Evolutionary conservation across 2,888 invertebrate species (phyloP), one percentile per base, ranked within the genome.

Genomic region (Drosophila nr. fundita): DNA sequence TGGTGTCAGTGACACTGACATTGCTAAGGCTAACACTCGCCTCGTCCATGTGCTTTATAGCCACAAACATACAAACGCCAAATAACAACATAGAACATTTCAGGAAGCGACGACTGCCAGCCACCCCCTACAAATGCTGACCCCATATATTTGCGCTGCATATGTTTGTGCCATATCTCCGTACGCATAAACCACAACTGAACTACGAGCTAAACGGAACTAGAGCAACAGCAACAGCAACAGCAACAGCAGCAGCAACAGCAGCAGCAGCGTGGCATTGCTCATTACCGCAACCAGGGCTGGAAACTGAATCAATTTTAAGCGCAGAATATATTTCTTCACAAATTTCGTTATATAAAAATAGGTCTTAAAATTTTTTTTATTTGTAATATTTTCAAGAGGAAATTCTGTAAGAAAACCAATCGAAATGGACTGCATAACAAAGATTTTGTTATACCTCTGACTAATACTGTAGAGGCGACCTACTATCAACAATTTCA

Each of bases 1-100:
- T 79, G 69, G 72, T 84, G 82, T 69, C 89, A 89, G 72, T 83
- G 78, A 68, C 78, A 73, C 38, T 68, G 71, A 63, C 74, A 78
- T 75, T 72, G 52, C 80, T 66, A 82, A 70, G 70, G 83, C 89
- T 64, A 83, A 68, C 71, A 86, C 65, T 87, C 66, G 87, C 71
- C 82, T 77, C 87, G 75, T 79, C 82, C 85, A 82, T 85, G 89
- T 87, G 89, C 87, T 85, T 85, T 87, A 85, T 84, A 78, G 85
- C 85, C 72, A 72, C 75, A 64, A 72, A 40, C 85, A 69, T 61
- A 74, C 62, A 78, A 49, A 60, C 59, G 67, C 63, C 55, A 59
- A 68, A 68, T 64, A 71, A 70, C 72, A 54, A 54, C 69, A 72
- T 50, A 64, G 10, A 40, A 21, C 34, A 29, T 68, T 63, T 29